A percentile compares a stretch with the other conserved stretches of the same genome.
phyloP scores from a whole-genome alignment of 2,113 vertebrate genomes.

The Cyanoramphus novaezelandiae region DNA sequence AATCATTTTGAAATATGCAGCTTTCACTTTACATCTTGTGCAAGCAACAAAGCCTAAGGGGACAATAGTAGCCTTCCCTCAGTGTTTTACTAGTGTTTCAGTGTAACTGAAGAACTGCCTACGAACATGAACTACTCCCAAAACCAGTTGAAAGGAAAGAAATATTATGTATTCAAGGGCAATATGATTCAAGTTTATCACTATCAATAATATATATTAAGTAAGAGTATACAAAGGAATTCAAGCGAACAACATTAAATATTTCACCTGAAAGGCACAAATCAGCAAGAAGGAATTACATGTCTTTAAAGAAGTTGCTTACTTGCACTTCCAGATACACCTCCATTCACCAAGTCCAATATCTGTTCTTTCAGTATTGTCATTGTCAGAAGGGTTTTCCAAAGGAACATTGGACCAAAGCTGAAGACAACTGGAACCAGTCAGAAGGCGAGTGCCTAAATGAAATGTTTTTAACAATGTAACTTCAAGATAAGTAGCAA shows the following conservation, averaged over 20 bases:
- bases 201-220: neutral
- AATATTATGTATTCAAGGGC: neutral
- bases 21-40: neutral
- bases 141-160: neutral
- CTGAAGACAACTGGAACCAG: constrained; percentile 87
- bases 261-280: neutral
- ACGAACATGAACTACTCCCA: neutral
- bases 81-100: neutral
- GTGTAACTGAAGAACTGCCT: neutral
- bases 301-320: constrained; percentile 59
- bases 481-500: neutral
- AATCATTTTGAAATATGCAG: neutral
- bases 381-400: constrained; percentile 64
- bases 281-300: neutral
- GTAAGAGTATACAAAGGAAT: neutral
- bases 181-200: neutral
- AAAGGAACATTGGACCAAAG: constrained; percentile 83
- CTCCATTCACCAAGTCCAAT: constrained; percentile 79
- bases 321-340: constrained; percentile 96
- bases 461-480: neutral
- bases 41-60: neutral
- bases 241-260: neutral
- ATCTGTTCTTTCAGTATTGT: constrained; percentile 53
- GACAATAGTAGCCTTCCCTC: neutral
- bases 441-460: constrained; percentile 88